Base-by-base conservation (phyloP, 2,797 vertebrate species). In the Hylomyscus alleni region DNA sequence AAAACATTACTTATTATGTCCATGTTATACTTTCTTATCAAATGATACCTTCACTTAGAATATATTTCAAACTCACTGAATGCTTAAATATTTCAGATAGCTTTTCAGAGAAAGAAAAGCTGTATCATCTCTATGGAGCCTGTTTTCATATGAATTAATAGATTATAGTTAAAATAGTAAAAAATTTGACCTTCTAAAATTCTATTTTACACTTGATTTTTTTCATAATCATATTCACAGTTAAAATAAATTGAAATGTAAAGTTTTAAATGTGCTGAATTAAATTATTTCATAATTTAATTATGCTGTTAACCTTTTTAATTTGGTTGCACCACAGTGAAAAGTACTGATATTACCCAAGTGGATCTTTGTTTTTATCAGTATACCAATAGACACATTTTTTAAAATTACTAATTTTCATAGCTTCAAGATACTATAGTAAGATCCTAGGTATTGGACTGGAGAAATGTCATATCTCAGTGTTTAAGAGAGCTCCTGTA, bases 281-380 rank as follows among this genome's bases (percentile, higher is more conserved):
- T 86, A 31, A 76, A 60, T 89, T 93, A 93, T 96, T 24, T 56
- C n/a, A 69, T 94, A 76, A 89, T 86, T 95, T 76, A 83, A 72
- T 92, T 72, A n/a, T 87, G 34, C 69, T 72, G 26, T 67, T 86
- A 92, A 73, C 96, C 26, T 84, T 93, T 90, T 34, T 83, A 93
- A 88, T 88, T 89, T 84, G 72, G 11, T 92, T 95, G 85, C 22
- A 78, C 12, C 52, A 4, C 77, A 15, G 13, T 89, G 65, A 85
- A 93, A 92, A 62, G 62, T 58, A 94, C 62, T 50, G 44, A 87
- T 77, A 26, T 90, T 88, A 77, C 40, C 89, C 95, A 75, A 91
- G 37, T 88, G 62, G 76, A 31, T 52, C 47, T 95, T 93, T 84
- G 12, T 73, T 95, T 95, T 78, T 86, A 95, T 85, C 87, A 44